Evolutionary conservation across 2,797 vertebrate species (phyloP).

Genomic region (Micrastur ruficollis): DNA sequence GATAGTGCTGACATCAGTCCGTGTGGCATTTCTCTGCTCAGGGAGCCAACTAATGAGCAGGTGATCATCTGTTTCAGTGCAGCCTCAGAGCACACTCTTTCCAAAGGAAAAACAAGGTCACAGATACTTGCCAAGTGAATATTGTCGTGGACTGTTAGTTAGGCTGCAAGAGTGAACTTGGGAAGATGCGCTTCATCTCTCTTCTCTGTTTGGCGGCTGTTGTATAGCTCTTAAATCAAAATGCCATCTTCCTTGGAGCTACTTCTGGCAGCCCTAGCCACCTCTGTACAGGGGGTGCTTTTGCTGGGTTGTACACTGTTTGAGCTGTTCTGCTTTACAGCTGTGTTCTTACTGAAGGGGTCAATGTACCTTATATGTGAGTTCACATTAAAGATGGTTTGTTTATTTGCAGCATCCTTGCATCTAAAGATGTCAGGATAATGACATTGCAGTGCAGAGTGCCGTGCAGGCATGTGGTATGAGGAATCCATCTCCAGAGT

Average conservation of each 20-base stretch:
- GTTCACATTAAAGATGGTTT: neutral
- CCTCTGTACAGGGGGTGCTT: rapidly evolving
- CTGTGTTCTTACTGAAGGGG: neutral
- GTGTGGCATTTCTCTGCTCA: neutral
- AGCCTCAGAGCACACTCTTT: neutral
- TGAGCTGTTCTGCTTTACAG: neutral
- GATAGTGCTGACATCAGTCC: neutral
- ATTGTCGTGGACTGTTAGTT: neutral
- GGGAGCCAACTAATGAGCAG: neutral
- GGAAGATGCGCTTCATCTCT: neutral
- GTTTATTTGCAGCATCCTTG: neutral
- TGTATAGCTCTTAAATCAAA: neutral
- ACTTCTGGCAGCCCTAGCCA: neutral
- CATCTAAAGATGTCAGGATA: neutral
- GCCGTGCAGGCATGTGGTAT: neutral
- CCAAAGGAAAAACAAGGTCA: neutral
- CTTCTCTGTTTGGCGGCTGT: neutral
- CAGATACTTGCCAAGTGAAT: neutral
- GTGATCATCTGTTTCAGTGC: neutral
- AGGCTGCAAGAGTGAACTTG: neutral
- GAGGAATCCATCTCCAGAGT: neutral
- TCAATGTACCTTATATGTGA: rapidly evolving
- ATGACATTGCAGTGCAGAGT: rapidly evolving
- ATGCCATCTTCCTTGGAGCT: neutral
- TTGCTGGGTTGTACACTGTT: neutral